These are phyloP conservation scores for Calycopis cecrops DNA, from an alignment of 1,140 invertebrate species.

Conservation along the genomic window DNA sequence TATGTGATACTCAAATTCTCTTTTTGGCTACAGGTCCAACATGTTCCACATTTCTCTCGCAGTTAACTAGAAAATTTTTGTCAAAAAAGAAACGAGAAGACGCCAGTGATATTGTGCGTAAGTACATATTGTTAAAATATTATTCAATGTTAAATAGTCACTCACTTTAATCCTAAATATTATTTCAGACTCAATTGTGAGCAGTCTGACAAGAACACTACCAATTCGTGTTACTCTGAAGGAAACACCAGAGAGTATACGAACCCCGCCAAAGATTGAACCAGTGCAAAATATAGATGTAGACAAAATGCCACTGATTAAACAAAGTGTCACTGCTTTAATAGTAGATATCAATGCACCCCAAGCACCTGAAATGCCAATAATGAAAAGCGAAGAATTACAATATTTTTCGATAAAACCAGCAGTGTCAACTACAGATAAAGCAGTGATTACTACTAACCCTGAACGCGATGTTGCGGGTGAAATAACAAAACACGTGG, in stretches of 20 bases:
- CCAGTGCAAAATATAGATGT: no score
- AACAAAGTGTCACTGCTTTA: no score
- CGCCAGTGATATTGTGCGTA: slow-evolving; percentile 51
- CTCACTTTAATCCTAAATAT: slow-evolving; percentile 11
- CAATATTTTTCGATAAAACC: no score
- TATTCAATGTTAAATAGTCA: not conserved
- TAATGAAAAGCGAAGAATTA: no score
- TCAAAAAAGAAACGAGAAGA: slow-evolving; percentile 51
- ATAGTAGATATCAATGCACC: no score
- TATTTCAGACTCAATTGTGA: slow-evolving; percentile 51
- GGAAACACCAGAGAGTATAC: no score
- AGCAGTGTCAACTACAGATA: no score
- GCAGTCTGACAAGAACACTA: slow-evolving; percentile 51
- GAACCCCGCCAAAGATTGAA: no score
- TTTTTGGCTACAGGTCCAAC: slow-evolving; percentile 40
- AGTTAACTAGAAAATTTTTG: slow-evolving; percentile 49
- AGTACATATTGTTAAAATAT: slow-evolving; percentile 26
- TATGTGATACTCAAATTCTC: no score
- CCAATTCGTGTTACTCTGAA: slow-evolving; percentile 29
- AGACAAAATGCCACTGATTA: no score
- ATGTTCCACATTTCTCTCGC: slow-evolving; percentile 61
- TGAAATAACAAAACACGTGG: slow-evolving; percentile 53
- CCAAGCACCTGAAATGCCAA: no score
- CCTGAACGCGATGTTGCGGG: slow-evolving; percentile 43
- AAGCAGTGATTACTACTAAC: no score